Percentiles rank a stretch among this genome's conserved stretches.
These are phyloP conservation scores for Rhinichthys klamathensis DNA, from an alignment of 2,113 vertebrate genomes.

Conservation along the genomic window DNA sequence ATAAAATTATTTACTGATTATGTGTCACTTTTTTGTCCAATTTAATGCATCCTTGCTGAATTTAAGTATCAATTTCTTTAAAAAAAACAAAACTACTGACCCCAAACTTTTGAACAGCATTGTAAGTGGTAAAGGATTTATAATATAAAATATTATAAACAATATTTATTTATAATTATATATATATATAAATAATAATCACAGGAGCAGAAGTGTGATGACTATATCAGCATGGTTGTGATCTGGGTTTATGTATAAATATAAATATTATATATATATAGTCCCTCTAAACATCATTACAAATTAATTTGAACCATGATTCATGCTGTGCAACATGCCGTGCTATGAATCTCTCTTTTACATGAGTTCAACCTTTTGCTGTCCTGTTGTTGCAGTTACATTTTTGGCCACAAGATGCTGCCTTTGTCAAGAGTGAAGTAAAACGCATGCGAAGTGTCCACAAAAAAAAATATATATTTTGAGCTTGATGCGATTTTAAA, in stretches of 20 bases:
- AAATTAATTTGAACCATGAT: neutral
- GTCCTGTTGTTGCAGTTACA: constrained; percentile 32
- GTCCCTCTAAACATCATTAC: neutral
- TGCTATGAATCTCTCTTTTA: neutral
- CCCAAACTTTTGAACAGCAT: neutral
- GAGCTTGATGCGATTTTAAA: neutral
- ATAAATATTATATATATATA: too few species aligned
- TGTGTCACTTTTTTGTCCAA: neutral
- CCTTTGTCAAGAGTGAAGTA: neutral
- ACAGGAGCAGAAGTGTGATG: too few species aligned
- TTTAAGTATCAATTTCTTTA: neutral
- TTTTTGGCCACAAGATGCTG: constrained; percentile 49
- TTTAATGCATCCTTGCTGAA: neutral
- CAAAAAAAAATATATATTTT: neutral
- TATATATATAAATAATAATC: too few species aligned
- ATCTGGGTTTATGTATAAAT: too few species aligned
- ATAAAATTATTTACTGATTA: neutral
- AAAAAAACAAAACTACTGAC: neutral
- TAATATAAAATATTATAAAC: neutral
- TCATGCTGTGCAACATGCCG: neutral
- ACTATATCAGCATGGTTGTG: too few species aligned
- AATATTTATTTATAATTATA: too few species aligned
- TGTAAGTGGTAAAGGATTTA: neutral
- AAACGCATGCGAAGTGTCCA: neutral
- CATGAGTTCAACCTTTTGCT: neutral